Evolutionary conservation across 2,888 invertebrate species (phyloP), one percentile per base, ranked within the genome.

Genomic region (Lordiphosa fenestrarum): DNA sequence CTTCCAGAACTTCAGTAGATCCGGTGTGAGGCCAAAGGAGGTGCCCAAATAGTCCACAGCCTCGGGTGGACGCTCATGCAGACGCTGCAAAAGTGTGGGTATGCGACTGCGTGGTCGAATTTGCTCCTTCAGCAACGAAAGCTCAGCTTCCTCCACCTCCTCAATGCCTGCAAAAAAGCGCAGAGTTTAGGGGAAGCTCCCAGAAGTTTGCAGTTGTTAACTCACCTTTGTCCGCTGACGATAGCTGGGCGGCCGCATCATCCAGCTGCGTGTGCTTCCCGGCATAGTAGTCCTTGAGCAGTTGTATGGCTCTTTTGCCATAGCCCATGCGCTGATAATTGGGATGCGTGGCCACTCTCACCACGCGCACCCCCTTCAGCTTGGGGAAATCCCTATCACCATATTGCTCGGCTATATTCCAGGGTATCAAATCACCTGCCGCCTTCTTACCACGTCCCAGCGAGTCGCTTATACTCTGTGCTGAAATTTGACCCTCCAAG

Each of bases 321-420:
- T 99, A 99, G 0, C 99, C 99, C 98, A 98, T 98, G 83, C 95
- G 91, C 89, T 98, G 98, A 89, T 98, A 98, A 71, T 98, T 97
- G 0, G 99, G 99, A 92, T 99, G 98, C 0, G 99, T 98, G 5
- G 99, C 99, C 70, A 99, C 98, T 68, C 99, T 92, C 0, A 99
- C 97, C 64, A 99, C 92, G 65, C 99, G 92, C 1, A 96, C 97
- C 0, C 99, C 99, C 33, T 93, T 91, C 0, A 99, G 91, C 54
- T 94, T 93, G 0, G 98, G 97, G 89, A 99, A 99, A 88, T 98
- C 95, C 62, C 93, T 92, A 88, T 99, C 98, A 52, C 97, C 96
- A 90, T 95, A 98, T 89, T 99, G 98, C 86, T 99, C 98, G 4
- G 97, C 96, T 3, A 99, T 91, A 53, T 98, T 98, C 99, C 99